Evolutionary conservation across 2,797 vertebrate species (phyloP).

Genomic region (Centroberyx gerrardi): DNA sequence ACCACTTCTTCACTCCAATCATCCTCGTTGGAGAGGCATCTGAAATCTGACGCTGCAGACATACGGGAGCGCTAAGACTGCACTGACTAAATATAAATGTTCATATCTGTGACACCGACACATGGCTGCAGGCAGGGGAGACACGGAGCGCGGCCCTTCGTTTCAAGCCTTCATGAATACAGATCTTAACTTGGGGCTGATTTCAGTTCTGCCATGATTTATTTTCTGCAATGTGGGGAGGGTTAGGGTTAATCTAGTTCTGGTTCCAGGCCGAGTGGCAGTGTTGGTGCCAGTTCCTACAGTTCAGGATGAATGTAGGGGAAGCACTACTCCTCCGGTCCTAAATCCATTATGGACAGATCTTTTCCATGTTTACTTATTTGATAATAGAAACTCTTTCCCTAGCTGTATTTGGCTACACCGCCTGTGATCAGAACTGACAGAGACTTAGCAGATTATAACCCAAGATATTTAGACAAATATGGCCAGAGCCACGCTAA

Average conservation of each 20-base stretch:
- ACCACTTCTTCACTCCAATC: conserved; percentile 24
- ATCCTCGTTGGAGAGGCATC: conserved; percentile 32
- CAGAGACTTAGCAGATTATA: neutral
- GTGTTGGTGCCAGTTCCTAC: neutral
- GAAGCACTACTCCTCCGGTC: conserved; percentile 9
- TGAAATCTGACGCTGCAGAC: conserved; percentile 72
- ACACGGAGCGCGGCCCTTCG: conserved; percentile 4
- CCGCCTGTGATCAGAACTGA: conserved; percentile 5
- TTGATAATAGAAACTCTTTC: conserved; percentile 11
- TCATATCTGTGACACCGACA: conserved; percentile 46
- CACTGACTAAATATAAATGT: conserved; percentile 81
- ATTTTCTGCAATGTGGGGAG: neutral
- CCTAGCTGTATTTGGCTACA: conserved; percentile 1
- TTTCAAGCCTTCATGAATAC: neutral
- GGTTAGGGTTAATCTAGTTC: conserved; percentile 5
- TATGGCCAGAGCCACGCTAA: neutral
- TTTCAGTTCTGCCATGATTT: conserved; percentile 5
- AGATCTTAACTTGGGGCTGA: neutral
- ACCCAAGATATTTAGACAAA: neutral
- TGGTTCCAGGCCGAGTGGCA: neutral
- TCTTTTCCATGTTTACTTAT: conserved; percentile 29
- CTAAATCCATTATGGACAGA: conserved; percentile 37
- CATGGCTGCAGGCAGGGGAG: conserved; percentile 33
- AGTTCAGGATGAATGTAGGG: neutral
- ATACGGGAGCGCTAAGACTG: conserved; percentile 32